A percentile compares a stretch with the other conserved stretches of the same genome.
Conservation (phyloP, 2,888 invertebrate genomes). For the Drosophila ezoana region DNA sequence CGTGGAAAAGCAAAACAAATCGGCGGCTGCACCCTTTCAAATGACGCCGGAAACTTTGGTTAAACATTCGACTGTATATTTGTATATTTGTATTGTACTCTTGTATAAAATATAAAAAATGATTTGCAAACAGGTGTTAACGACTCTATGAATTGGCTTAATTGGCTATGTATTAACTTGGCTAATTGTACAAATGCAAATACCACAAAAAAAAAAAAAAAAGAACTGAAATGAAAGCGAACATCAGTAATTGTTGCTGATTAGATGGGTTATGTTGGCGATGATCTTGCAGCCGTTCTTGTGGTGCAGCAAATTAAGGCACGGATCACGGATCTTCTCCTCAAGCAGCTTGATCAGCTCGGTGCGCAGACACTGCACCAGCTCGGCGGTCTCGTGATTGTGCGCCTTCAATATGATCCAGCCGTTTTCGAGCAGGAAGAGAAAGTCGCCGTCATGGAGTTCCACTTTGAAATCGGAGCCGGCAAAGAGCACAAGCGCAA, state of each 20-base stretch:
- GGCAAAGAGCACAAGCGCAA: conserved; percentile 90
- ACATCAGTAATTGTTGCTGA: conserved; percentile 85
- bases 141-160: conserved; percentile 6
- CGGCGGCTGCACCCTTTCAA: too few species aligned
- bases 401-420: conserved; percentile 93
- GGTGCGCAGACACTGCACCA: conserved; percentile 91
- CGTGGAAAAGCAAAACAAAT: background rate
- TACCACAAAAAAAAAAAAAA: background rate
- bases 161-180: conserved; percentile 26
- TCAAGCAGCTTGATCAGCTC: conserved; percentile 92
- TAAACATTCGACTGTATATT: background rate
- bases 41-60: too few species aligned
- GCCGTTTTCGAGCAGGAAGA: conserved; percentile 91
- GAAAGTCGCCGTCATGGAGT: conserved; percentile 90
- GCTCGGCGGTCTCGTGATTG: conserved; percentile 92
- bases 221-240: conserved; percentile 8
- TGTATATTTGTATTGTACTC: conserved; percentile 15
- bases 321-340: conserved; percentile 93
- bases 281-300: conserved; percentile 91
- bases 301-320: conserved; percentile 90
- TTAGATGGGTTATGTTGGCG: conserved; percentile 90
- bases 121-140: background rate
- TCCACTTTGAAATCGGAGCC: conserved; percentile 91
- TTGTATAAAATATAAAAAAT: conserved; percentile 1
- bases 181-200: conserved; percentile 4